These are phyloP conservation scores for Ormyrus labotus DNA, from an alignment of 2,888 invertebrate species.

Conservation along the genomic window DNA sequence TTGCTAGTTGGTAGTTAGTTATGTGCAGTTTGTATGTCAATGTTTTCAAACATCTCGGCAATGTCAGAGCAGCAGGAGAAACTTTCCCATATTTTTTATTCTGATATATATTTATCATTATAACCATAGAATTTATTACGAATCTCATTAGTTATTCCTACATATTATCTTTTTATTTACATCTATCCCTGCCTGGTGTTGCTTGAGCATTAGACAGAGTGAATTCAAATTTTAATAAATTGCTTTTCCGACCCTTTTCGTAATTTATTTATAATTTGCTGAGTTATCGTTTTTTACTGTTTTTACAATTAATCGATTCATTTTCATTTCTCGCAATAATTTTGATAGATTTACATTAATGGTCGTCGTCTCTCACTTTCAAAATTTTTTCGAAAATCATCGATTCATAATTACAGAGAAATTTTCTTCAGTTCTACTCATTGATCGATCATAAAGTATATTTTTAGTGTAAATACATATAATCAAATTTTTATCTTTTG, in stretches of 20 bases:
- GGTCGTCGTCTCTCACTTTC: conserved; percentile 30
- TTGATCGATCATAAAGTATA: conserved; percentile 21
- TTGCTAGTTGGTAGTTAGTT: conserved; percentile 55
- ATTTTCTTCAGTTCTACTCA: conserved; percentile 17
- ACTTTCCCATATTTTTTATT: conserved; percentile 16
- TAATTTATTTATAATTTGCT: conserved; percentile 23
- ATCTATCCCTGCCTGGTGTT: conserved; percentile 41
- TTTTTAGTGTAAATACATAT: conserved; percentile 5
- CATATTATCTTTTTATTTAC: conserved; percentile 1
- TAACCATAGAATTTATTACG: not conserved
- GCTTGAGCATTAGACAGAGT: conserved; percentile 32
- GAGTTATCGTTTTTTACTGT: conserved; percentile 40
- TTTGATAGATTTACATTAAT: conserved; percentile 13
- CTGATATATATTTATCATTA: conserved; percentile 7
- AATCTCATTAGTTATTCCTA: no score
- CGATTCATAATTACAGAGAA: not conserved
- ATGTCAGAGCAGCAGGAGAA: conserved; percentile 46
- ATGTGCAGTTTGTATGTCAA: conserved; percentile 52
- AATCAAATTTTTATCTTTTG: conserved; percentile 38
- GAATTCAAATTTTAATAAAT: not conserved
- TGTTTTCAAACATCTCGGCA: conserved; percentile 47
- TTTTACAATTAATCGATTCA: conserved; percentile 30
- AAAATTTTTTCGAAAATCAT: not conserved
- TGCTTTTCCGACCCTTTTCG: conserved; percentile 12
- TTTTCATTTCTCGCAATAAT: conserved; percentile 18